phyloP scores from a whole-genome alignment of 2,888 invertebrate species.

The Ditula angustiorana region DNA sequence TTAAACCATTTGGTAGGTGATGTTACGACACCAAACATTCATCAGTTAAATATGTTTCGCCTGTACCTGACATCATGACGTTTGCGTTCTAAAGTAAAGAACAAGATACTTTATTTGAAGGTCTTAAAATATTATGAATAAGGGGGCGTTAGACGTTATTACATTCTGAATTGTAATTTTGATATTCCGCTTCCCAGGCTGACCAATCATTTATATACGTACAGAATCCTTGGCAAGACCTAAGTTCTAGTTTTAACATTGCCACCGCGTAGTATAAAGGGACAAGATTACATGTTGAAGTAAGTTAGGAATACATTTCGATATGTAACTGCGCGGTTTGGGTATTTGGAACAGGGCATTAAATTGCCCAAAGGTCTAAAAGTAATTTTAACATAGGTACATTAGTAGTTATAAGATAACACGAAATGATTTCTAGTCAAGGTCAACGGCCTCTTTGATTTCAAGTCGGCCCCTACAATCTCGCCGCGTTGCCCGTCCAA shows the following conservation, averaged over 20 bases:
- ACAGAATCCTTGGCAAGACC: neutral
- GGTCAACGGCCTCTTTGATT: neutral
- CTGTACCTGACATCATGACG: too few species aligned
- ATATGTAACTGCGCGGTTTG: neutral
- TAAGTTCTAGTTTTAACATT: neutral
- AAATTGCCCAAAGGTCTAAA: neutral
- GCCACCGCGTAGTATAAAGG: neutral
- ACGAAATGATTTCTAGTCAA: constrained; percentile 10
- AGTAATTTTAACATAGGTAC: neutral
- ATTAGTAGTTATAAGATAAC: neutral
- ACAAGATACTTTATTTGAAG: too few species aligned
- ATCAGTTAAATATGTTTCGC: too few species aligned
- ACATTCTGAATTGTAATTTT: neutral
- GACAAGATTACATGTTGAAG: neutral
- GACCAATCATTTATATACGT: constrained; percentile 11
- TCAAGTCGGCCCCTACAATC: constrained; percentile 19
- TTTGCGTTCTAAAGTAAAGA: too few species aligned
- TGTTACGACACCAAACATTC: too few species aligned
- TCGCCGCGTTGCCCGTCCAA: constrained; percentile 15
- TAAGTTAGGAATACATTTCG: neutral
- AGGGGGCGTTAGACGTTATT: neutral
- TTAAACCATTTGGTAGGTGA: too few species aligned
- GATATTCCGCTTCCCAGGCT: neutral
- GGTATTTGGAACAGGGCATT: neutral
- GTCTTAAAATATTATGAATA: too few species aligned